A percentile compares a stretch with the other conserved stretches of the same genome.
These are phyloP conservation scores for Salticus scenicus DNA, from an alignment of 2,888 invertebrate genomes.

Conservation along the genomic window DNA sequence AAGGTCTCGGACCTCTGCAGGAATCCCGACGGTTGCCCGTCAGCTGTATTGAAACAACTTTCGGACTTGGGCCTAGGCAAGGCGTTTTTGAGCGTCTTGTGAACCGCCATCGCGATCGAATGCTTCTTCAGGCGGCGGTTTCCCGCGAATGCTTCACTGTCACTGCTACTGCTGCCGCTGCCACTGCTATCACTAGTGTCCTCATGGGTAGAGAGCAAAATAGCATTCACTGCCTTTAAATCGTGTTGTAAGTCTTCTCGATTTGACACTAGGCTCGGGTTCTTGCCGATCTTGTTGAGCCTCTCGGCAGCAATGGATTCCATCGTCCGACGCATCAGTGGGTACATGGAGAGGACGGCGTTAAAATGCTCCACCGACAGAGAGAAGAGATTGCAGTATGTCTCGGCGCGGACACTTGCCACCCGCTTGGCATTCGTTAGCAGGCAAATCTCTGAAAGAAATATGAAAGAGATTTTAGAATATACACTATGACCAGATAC, in stretches of 20 bases:
- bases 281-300: conserved; percentile 98
- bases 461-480: neutral
- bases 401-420: conserved; percentile 97
- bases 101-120: conserved; percentile 58
- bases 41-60: conserved; percentile 81
- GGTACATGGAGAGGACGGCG: conserved; percentile 97
- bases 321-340: conserved; percentile 98
- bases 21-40: conserved; percentile 36
- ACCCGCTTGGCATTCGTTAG: conserved; percentile 97
- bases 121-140: conserved; percentile 63
- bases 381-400: conserved; percentile 98
- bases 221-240: conserved; percentile 91
- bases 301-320: conserved; percentile 99
- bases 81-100: conserved; percentile 52
- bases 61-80: conserved; percentile 87
- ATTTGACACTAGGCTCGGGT: conserved; percentile 90
- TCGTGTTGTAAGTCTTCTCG: conserved; percentile 84
- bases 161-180: conserved; percentile 34
- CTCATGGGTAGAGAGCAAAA: conserved; percentile 81
- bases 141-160: conserved; percentile 11
- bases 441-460: conserved; percentile 88
- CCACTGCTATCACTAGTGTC: conserved; percentile 56
- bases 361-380: conserved; percentile 98
- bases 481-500: no score
- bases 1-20: conserved; percentile 70